A percentile compares a stretch with the other conserved stretches of the same genome.
These are phyloP conservation scores for Torymus texanus DNA, from an alignment of 2,888 invertebrate species.

Conservation along the genomic window DNA sequence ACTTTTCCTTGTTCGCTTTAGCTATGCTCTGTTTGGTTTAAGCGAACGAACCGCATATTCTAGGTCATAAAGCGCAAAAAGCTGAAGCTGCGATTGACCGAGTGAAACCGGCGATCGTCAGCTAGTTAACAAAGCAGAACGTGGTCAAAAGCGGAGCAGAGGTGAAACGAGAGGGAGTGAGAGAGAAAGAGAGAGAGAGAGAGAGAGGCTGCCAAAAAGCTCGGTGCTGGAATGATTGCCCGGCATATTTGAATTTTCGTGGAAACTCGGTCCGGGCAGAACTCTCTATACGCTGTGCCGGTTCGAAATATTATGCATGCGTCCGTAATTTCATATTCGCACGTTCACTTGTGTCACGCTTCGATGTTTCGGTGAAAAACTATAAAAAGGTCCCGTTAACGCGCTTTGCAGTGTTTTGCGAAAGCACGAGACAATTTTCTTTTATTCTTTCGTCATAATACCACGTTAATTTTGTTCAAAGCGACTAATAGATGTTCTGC, in stretches of 20 bases:
- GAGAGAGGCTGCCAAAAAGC: not conserved
- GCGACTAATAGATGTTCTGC: no score
- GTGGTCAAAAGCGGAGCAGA: not conserved
- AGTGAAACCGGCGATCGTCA: constrained; percentile 24
- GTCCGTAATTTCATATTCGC: constrained; percentile 23
- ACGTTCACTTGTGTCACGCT: not conserved
- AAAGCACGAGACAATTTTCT: no score
- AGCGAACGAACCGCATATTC: constrained; percentile 5
- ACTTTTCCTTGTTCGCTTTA: not conserved
- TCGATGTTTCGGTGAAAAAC: not conserved
- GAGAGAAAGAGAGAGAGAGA: not conserved
- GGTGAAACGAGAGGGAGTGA: not conserved
- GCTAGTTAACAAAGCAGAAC: constrained; percentile 17
- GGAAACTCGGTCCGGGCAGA: no score
- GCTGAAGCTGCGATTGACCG: not conserved
- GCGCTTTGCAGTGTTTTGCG: not conserved
- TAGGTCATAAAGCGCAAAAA: constrained; percentile 2
- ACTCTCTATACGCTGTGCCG: no score
- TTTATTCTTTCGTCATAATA: no score
- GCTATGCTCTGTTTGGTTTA: not conserved
- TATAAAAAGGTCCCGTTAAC: not conserved
- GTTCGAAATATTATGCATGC: constrained; percentile 16
- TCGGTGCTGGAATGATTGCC: not conserved
- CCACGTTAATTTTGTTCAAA: no score
- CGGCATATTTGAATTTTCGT: not conserved